These are phyloP conservation scores for Sarotherodon lohbergeri DNA, from an alignment of 2,113 vertebrate genomes.

Conservation along the genomic window DNA sequence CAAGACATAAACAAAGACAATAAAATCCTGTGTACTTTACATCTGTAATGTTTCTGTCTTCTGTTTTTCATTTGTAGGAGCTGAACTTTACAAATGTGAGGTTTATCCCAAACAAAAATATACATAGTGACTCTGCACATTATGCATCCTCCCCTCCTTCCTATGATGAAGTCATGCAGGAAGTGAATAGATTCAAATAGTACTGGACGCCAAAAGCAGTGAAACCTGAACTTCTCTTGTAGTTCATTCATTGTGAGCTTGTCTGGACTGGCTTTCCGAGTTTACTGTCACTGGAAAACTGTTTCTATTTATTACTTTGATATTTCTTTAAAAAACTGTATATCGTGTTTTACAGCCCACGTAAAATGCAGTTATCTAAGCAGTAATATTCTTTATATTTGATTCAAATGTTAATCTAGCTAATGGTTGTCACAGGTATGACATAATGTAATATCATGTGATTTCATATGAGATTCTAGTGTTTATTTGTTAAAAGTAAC, in stretches of 20 bases:
- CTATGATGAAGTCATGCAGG: not conserved
- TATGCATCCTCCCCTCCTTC: not conserved
- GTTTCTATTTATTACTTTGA: not conserved
- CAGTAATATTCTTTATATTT: not conserved
- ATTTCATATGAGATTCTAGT: no score
- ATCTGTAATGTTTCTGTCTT: not conserved
- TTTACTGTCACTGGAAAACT: not conserved
- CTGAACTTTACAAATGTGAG: slow-evolving; percentile 25
- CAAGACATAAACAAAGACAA: not conserved
- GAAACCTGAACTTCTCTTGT: not conserved
- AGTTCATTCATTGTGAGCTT: not conserved
- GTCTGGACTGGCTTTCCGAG: not conserved
- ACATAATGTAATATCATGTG: no score
- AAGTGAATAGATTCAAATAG: not conserved
- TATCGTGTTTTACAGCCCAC: not conserved
- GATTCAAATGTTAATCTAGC: no score
- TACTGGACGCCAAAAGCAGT: not conserved
- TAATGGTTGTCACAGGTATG: no score
- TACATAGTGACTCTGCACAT: not conserved
- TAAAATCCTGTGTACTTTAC: not conserved
- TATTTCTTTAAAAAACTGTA: not conserved
- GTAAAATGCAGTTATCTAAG: not conserved
- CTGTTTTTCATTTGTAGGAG: slow-evolving; percentile 19
- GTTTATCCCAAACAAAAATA: not conserved
- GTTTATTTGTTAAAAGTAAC: no score